Evolutionary conservation across 2,797 vertebrate genomes (phyloP).

Genomic region (Apodemus agrarius): DNA sequence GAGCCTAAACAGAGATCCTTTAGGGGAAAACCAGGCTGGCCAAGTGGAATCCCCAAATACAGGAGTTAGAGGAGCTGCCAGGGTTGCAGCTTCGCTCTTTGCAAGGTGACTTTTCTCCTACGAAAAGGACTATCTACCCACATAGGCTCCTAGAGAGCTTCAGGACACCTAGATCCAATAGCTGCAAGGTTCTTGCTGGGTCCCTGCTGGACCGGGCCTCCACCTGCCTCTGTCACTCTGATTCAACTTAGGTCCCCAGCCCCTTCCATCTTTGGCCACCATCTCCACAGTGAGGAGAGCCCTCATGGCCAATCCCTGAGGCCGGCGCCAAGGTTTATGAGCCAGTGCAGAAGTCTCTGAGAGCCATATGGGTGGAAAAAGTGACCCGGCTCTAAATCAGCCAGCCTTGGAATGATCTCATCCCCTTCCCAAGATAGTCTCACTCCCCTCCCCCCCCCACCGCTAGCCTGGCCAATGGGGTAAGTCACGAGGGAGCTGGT

Average conservation of each 20-base stretch:
- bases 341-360: slow-evolving; percentile 56
- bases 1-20: neutral
- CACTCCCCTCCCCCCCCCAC: slow-evolving; percentile 61
- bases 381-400: slow-evolving; percentile 77
- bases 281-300: neutral
- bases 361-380: slow-evolving; percentile 78
- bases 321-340: slow-evolving; percentile 67
- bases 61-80: neutral
- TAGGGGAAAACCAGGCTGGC: neutral
- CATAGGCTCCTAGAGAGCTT: neutral
- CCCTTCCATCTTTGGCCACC: neutral
- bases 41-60: neutral
- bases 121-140: slow-evolving; percentile 14
- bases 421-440: slow-evolving; percentile 78
- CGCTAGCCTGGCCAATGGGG: slow-evolving; percentile 20
- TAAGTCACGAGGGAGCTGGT: slow-evolving; percentile 61
- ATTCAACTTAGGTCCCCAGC: neutral
- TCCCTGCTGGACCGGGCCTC: neutral
- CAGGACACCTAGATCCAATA: neutral
- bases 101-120: neutral
- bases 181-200: neutral
- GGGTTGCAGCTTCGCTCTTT: neutral
- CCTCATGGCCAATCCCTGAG: neutral
- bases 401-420: slow-evolving; percentile 76
- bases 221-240: neutral